A percentile compares a stretch with the other conserved stretches of the same genome.
Conservation (phyloP, 2,113 vertebrate species). For the Eclectus roratus region DNA sequence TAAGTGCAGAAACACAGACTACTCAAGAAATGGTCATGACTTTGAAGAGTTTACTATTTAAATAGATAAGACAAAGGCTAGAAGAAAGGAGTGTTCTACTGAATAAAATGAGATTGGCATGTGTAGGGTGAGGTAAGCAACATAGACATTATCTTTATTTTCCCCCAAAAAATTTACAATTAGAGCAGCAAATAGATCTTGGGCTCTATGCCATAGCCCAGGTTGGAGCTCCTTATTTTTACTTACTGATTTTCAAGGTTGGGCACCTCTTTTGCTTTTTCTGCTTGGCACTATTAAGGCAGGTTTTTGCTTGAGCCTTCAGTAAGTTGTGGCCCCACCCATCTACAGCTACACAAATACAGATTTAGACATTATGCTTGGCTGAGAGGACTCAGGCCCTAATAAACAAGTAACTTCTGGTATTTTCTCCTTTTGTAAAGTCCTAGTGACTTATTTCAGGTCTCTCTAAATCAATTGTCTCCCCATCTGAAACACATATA, state of each 20-base stretch:
- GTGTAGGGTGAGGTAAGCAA: background rate
- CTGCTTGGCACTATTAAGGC: background rate
- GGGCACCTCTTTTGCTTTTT: background rate
- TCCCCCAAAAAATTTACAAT: background rate
- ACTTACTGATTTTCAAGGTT: background rate
- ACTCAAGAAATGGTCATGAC: background rate
- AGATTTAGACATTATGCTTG: background rate
- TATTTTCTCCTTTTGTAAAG: background rate
- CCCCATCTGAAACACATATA: background rate
- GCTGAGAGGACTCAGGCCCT: background rate
- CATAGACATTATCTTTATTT: background rate
- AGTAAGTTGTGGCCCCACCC: background rate
- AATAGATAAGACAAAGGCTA: background rate
- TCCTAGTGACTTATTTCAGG: background rate
- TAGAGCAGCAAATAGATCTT: background rate
- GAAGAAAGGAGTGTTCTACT: background rate
- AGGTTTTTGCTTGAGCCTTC: background rate
- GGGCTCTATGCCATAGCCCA: background rate
- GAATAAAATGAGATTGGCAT: background rate
- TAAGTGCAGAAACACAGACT: background rate
- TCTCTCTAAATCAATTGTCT: background rate
- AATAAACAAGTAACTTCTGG: background rate
- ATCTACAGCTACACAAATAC: background rate
- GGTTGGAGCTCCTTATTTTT: background rate
- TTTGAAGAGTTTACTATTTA: background rate